Evolutionary conservation across 53 echinoderm and acorn worm genomes (phyloP).

Genomic region (Antedon mediterranea): DNA sequence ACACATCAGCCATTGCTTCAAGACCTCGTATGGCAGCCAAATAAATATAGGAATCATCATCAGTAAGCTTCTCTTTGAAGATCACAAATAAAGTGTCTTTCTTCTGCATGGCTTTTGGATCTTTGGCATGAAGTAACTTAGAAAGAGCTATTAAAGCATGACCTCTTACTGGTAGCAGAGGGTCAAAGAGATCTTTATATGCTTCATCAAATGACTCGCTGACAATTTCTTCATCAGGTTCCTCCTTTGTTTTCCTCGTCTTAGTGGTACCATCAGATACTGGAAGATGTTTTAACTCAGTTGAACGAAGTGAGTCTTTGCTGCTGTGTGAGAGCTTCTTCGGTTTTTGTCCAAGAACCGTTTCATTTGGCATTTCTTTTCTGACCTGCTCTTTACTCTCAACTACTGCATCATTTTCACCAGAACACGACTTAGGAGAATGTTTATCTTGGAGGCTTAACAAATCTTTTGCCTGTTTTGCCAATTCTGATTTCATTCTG

Average conservation of each 20-base stretch:
- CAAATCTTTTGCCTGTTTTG: neutral
- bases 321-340: neutral
- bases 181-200: slow-evolving; percentile 70
- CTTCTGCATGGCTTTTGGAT: slow-evolving; percentile 53
- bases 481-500: slow-evolving; percentile 11
- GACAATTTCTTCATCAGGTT: neutral
- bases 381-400: neutral
- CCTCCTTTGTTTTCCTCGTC: too few relatives aligned
- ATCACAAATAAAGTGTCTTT: slow-evolving; percentile 42
- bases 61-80: slow-evolving; percentile 57
- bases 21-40: slow-evolving; percentile 67
- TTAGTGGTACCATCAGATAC: neutral
- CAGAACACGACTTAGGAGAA: neutral
- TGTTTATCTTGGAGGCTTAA: neutral
- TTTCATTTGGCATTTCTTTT: neutral
- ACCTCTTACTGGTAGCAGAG: slow-evolving; percentile 62
- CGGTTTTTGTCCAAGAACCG: neutral
- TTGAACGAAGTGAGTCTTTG: neutral
- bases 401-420: neutral
- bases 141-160: slow-evolving; percentile 61
- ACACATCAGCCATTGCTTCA: slow-evolving; percentile 49
- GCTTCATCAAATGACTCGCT: slow-evolving; percentile 54
- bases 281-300: neutral
- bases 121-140: slow-evolving; percentile 39
- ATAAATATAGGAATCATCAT: slow-evolving; percentile 92